A percentile compares a stretch with the other conserved stretches of the same genome.
phyloP scores from a whole-genome alignment of 2,797 vertebrate genomes.

The Pempheris klunzingeri region DNA sequence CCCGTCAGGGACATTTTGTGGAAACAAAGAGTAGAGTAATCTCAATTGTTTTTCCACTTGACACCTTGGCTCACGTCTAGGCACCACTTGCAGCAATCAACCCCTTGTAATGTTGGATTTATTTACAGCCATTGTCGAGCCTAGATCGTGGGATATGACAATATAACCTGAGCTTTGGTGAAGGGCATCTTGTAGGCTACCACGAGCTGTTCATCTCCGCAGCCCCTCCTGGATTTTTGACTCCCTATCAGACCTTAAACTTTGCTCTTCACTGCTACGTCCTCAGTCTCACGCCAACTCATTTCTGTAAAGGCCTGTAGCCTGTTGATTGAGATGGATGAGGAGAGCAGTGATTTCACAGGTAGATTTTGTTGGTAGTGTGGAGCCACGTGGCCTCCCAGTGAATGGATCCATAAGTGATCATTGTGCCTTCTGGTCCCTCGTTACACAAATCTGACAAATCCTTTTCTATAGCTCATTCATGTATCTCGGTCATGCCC shows the following conservation, averaged over 20 bases:
- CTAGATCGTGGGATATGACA: slow-evolving; percentile 17
- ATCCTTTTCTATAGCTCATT: slow-evolving; percentile 42
- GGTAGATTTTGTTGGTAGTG: slow-evolving; percentile 24
- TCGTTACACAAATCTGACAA: slow-evolving; percentile 50
- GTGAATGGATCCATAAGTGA: slow-evolving; percentile 60
- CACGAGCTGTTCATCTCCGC: slow-evolving; percentile 32
- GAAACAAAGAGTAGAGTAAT: slow-evolving; percentile 13
- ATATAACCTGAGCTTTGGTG: slow-evolving; percentile 33
- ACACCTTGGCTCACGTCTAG: slow-evolving; percentile 1
- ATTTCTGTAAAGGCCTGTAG: slow-evolving; percentile 7
- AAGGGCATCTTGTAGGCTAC: slow-evolving; percentile 29
- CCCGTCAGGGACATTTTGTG: slow-evolving; percentile 13
- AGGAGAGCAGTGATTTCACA: slow-evolving; percentile 32
- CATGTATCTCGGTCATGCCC: slow-evolving; percentile 11
- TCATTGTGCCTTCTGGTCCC: slow-evolving; percentile 68
- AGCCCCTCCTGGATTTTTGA: slow-evolving; percentile 49
- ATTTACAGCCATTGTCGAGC: slow-evolving; percentile 17
- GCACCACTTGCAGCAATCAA: slow-evolving; percentile 32
- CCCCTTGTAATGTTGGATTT: slow-evolving; percentile 40
- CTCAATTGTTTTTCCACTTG: slow-evolving; percentile 22
- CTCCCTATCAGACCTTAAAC: slow-evolving; percentile 27
- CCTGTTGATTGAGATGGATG: slow-evolving; percentile 31
- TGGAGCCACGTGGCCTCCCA: slow-evolving; percentile 36
- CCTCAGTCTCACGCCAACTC: slow-evolving; percentile 22
- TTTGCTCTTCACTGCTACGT: slow-evolving; percentile 30